These are phyloP conservation scores for Chondrosia reniformis DNA, from an alignment of 37 sponge, comb jelly and placozoan genomes.

Conservation along the genomic window DNA sequence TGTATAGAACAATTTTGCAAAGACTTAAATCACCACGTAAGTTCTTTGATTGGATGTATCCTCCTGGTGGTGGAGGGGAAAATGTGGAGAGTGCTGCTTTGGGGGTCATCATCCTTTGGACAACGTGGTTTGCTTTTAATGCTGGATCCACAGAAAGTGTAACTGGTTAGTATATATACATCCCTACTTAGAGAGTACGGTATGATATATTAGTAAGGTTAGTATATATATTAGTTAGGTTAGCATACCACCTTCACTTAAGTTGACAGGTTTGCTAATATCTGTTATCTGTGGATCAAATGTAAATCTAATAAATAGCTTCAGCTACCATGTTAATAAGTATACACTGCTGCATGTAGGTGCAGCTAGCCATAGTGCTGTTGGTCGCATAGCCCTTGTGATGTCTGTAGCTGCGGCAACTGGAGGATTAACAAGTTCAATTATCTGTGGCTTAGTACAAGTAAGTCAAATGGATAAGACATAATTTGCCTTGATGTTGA, in stretches of 20 bases:
- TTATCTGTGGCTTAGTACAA: constrained; percentile 70
- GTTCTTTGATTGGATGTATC: constrained; percentile 80
- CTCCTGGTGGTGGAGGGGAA: constrained; percentile 76
- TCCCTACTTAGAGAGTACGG: no score
- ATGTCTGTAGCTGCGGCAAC: constrained; percentile 73
- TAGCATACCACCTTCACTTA: no score
- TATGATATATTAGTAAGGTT: no score
- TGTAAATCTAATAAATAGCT: no score
- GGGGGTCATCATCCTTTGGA: constrained; percentile 85
- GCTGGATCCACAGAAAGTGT: constrained; percentile 77
- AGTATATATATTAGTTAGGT: no score
- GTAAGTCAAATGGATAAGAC: constrained; percentile 12
- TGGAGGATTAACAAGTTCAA: constrained; percentile 56
- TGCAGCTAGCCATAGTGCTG: constrained; percentile 53
- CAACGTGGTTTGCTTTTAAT: constrained; percentile 91
- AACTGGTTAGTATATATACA: constrained; percentile 1
- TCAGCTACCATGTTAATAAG: no score
- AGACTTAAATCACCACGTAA: neutral
- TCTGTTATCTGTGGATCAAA: no score
- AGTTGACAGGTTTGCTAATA: no score
- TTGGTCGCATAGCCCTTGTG: constrained; percentile 77
- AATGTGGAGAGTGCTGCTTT: constrained; percentile 87
- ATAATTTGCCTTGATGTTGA: no score
- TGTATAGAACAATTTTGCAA: neutral
- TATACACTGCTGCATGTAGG: constrained; percentile 31